Conservation (phyloP, 2,797 vertebrate genomes). For the Melanotaenia boesemani region DNA sequence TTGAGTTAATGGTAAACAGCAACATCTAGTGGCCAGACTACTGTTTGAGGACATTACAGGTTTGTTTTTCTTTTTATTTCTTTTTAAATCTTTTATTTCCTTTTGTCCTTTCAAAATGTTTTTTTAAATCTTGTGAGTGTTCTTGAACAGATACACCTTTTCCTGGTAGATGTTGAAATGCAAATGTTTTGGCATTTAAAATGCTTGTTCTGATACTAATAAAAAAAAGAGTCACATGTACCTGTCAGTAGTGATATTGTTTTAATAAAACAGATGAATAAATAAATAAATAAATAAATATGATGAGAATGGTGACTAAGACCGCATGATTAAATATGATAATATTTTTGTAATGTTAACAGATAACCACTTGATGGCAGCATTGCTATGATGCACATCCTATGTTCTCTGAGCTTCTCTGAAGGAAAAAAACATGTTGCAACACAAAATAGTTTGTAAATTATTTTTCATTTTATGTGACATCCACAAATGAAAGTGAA, state of each 20-base stretch:
- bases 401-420: not conserved
- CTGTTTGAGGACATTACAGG: not conserved
- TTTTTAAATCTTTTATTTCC: not conserved
- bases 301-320: conserved; percentile 15
- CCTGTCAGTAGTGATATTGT: conserved; percentile 8
- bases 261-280: too few relatives aligned
- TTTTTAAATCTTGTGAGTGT: not conserved
- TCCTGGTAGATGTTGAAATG: not conserved
- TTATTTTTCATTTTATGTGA: conserved; percentile 13
- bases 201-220: conserved; percentile 12
- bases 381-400: conserved; percentile 31
- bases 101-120: not conserved
- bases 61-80: too few relatives aligned
- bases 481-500: conserved; percentile 20
- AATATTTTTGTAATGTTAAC: conserved; percentile 22
- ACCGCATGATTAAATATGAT: not conserved
- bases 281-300: not conserved
- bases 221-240: conserved; percentile 3
- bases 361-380: conserved; percentile 68
- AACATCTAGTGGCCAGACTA: conserved; percentile 62
- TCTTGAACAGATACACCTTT: not conserved
- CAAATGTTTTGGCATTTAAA: not conserved
- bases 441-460: not conserved
- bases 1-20: conserved; percentile 38
- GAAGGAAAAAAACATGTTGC: not conserved